Conservation (phyloP, 2,888 invertebrate genomes). For the Cryptocheilus praepositus region DNA sequence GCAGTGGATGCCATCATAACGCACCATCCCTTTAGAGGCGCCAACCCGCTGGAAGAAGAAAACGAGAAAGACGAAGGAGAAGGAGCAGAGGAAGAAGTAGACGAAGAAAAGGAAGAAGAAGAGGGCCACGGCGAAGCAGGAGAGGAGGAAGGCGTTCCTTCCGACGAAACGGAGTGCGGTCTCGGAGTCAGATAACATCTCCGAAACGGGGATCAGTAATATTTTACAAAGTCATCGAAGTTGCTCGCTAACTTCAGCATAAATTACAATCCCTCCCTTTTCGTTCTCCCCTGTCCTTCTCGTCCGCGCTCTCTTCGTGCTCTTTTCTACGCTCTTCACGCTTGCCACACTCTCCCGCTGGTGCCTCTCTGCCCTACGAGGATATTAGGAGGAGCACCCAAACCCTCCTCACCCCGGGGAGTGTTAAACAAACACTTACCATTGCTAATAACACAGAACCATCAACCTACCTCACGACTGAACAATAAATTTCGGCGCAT, state of each 20-base stretch:
- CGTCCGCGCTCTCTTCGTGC: conserved; percentile 3
- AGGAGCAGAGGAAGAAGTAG: conserved; percentile 30
- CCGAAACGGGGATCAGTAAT: conserved; percentile 68
- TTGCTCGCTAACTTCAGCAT: conserved; percentile 71
- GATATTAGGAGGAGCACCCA: conserved; percentile 40
- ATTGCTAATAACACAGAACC: conserved; percentile 56
- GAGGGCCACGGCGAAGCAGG: conserved; percentile 41
- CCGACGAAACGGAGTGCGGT: conserved; percentile 59
- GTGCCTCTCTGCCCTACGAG: conserved; percentile 26
- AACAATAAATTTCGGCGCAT: conserved; percentile 50
- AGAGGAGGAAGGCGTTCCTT: conserved; percentile 54
- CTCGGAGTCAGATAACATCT: conserved; percentile 68
- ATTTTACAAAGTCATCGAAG: conserved; percentile 73
- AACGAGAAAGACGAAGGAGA: conserved; percentile 28
- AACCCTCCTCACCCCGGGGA: conserved; percentile 43
- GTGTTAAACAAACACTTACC: conserved; percentile 63
- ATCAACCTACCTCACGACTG: conserved; percentile 40
- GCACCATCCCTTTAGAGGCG: conserved; percentile 59
- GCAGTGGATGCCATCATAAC: conserved; percentile 51
- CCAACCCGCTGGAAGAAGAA: conserved; percentile 48
- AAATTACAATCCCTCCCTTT: conserved; percentile 61
- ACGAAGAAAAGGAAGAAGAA: conserved; percentile 33
- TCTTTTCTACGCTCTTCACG: conserved; percentile 7
- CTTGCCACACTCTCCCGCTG: conserved; percentile 24
- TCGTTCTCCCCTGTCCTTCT: conserved; percentile 15